Evolutionary conservation across 1,140 invertebrate species (phyloP).

Genomic region (Zaprionus lachaisei): DNA sequence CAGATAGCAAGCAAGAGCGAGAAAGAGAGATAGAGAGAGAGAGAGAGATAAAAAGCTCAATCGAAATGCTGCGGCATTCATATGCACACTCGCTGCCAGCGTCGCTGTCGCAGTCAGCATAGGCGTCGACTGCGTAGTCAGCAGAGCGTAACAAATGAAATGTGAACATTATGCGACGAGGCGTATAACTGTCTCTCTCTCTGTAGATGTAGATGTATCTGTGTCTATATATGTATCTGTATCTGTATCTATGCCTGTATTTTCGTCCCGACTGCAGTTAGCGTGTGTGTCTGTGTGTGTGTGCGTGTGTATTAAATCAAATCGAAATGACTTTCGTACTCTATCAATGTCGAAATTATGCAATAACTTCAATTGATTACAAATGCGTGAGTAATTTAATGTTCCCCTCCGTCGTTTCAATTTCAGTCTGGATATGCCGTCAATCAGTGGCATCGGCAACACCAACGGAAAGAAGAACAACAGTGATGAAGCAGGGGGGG

Average conservation of each 20-base stretch:
- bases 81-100: constrained; percentile 44
- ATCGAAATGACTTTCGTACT: constrained; percentile 77
- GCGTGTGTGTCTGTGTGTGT: constrained; percentile 12
- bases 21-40: constrained; percentile 15
- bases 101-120: constrained; percentile 47
- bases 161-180: constrained; percentile 78
- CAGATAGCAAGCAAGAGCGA: neutral
- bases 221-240: constrained; percentile 27
- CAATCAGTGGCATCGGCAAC: constrained; percentile 36
- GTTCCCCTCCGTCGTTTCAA: constrained; percentile 1
- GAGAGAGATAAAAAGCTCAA: constrained; percentile 8
- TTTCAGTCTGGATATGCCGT: constrained; percentile 25
- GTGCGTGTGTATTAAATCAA: constrained; percentile 68
- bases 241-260: constrained; percentile 11
- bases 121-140: constrained; percentile 47
- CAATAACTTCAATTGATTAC: constrained; percentile 77
- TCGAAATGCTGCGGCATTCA: constrained; percentile 55
- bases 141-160: constrained; percentile 75
- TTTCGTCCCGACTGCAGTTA: constrained; percentile 1
- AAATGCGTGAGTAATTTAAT: constrained; percentile 60
- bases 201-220: too few species aligned
- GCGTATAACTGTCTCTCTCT: constrained; percentile 67
- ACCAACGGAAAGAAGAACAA: neutral
- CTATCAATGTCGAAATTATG: constrained; percentile 73
- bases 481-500: neutral